Conservation (phyloP, 2,113 vertebrate species). For the Pachyramphus minor region DNA sequence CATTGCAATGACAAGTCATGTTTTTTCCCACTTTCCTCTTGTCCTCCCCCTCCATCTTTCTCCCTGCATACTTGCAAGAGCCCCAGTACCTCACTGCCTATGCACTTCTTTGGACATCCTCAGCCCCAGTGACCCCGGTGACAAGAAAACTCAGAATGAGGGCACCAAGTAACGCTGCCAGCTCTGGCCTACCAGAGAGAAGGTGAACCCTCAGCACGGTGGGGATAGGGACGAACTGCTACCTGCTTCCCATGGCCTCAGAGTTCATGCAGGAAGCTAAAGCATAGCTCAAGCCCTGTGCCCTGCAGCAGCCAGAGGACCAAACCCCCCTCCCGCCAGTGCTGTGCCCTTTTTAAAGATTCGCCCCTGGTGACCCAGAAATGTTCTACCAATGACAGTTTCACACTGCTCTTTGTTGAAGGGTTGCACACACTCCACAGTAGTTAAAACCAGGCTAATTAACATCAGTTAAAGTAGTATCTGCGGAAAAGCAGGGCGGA, state of each 20-base stretch:
- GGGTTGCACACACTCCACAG: neutral
- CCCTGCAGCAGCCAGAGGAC: rapidly evolving
- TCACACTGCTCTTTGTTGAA: neutral
- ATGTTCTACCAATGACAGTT: neutral
- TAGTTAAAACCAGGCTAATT: neutral
- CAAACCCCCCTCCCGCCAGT: rapidly evolving
- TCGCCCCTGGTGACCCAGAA: neutral
- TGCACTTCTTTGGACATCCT: neutral
- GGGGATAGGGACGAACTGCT: neutral
- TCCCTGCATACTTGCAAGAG: neutral
- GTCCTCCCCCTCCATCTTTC: neutral
- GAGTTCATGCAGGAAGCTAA: neutral
- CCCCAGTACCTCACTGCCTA: rapidly evolving
- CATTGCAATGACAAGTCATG: rapidly evolving
- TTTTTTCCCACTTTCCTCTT: neutral
- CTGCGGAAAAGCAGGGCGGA: neutral
- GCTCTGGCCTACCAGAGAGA: neutral
- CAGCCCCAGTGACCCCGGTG: neutral
- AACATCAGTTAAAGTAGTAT: neutral
- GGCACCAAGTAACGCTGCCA: rapidly evolving
- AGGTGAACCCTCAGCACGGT: rapidly evolving
- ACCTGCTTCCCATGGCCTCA: rapidly evolving
- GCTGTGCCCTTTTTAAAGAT: neutral
- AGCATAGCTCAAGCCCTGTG: neutral
- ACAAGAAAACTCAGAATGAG: neutral